Percentiles rank a stretch among this genome's conserved stretches.
These are phyloP conservation scores for Amblyteles armatorius DNA, from an alignment of 2,888 invertebrate genomes.

Conservation along the genomic window DNA sequence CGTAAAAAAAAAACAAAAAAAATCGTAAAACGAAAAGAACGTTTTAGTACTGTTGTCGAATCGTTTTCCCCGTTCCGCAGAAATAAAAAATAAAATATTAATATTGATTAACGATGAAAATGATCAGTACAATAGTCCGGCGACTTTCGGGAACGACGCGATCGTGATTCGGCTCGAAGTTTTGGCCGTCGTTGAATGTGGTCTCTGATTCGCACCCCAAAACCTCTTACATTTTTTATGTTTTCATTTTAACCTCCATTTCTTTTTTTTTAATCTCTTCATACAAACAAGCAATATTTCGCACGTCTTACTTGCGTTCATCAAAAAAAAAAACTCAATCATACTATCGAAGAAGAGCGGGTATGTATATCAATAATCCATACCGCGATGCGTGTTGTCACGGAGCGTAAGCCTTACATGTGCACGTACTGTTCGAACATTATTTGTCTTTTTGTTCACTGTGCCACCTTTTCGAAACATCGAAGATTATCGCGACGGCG, in stretches of 20 bases:
- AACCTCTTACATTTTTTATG: slow-evolving; percentile 17
- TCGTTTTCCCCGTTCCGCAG: slow-evolving; percentile 32
- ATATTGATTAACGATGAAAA: slow-evolving; percentile 32
- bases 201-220: slow-evolving; percentile 11
- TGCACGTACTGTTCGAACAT: slow-evolving; percentile 61
- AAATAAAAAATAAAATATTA: slow-evolving; percentile 45
- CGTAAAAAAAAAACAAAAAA: slow-evolving; percentile 28
- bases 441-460: slow-evolving; percentile 41
- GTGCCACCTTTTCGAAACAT: slow-evolving; percentile 50
- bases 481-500: slow-evolving; percentile 48
- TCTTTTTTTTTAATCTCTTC: slow-evolving; percentile 30
- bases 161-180: slow-evolving; percentile 35
- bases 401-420: slow-evolving; percentile 58
- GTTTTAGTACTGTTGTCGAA: slow-evolving; percentile 21
- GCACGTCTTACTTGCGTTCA: slow-evolving; percentile 22
- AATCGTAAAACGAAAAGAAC: slow-evolving; percentile 6
- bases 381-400: slow-evolving; percentile 46
- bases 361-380: slow-evolving; percentile 24
- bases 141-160: slow-evolving; percentile 31
- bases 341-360: slow-evolving; percentile 42
- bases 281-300: slow-evolving; percentile 51
- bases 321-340: slow-evolving; percentile 38
- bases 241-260: slow-evolving; percentile 3
- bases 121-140: slow-evolving; percentile 47
- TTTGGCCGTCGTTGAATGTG: slow-evolving; percentile 54